Percentiles rank a stretch among this genome's conserved stretches.
phyloP scores from a whole-genome alignment of 30 jellyfish, hydroid and myxozoan genomes.

The Rhopilema esculentum region DNA sequence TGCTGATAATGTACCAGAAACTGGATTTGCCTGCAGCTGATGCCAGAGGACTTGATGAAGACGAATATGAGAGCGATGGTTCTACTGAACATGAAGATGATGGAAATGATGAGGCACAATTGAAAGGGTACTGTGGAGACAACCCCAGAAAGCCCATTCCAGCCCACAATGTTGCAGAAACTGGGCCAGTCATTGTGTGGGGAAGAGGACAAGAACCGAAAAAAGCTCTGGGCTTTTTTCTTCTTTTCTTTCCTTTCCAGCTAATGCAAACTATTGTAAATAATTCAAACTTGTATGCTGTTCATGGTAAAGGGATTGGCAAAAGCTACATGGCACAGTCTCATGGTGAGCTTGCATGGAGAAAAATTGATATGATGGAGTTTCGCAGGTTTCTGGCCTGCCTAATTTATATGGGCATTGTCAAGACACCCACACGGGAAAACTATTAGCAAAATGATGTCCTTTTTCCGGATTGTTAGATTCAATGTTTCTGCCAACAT shows the following conservation, averaged over 20 bases:
- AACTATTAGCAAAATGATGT: neutral
- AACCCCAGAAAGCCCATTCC: constrained; percentile 8
- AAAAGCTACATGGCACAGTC: constrained; percentile 24
- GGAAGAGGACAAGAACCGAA: constrained; percentile 33
- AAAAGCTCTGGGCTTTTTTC: constrained; percentile 18
- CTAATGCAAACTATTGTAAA: constrained; percentile 11
- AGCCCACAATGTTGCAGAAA: constrained; percentile 27
- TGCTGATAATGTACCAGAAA: neutral
- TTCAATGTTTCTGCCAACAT: no score
- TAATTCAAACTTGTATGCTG: constrained; percentile 24
- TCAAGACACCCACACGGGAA: neutral
- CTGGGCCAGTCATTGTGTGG: constrained; percentile 25
- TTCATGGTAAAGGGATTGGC: constrained; percentile 31
- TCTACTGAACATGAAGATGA: neutral
- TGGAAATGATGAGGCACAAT: constrained; percentile 1
- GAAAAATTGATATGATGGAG: constrained; percentile 10
- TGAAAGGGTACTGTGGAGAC: constrained; percentile 16
- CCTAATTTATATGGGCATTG: neutral
- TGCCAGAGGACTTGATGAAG: neutral
- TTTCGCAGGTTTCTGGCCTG: constrained; percentile 2
- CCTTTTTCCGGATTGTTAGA: no score
- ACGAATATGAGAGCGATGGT: neutral
- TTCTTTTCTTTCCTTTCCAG: constrained; percentile 11
- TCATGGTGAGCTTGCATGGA: constrained; percentile 20
- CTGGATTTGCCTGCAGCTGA: neutral